phyloP scores from a whole-genome alignment of 2,888 invertebrate species.

The Melieria picta region DNA sequence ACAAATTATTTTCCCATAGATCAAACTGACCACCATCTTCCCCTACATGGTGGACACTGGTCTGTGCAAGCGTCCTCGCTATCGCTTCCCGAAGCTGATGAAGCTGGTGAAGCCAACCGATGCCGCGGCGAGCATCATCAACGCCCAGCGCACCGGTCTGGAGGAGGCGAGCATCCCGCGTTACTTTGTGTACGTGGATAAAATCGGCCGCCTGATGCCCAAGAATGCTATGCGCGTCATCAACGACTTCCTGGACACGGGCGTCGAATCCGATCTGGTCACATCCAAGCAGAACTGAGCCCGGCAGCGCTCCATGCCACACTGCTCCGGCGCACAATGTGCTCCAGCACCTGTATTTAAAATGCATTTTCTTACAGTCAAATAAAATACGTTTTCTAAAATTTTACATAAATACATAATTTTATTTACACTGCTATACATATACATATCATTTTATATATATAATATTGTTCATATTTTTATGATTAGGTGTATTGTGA shows the following conservation, averaged over 20 bases:
- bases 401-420: conserved; percentile 23
- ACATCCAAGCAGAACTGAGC: not conserved
- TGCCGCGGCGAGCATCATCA: conserved; percentile 74
- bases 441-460: not conserved
- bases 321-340: too few relatives aligned
- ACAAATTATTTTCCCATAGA: conserved; percentile 58
- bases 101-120: conserved; percentile 72
- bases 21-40: conserved; percentile 84
- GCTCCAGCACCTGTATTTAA: not conserved
- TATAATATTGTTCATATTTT: not conserved
- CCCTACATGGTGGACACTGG: conserved; percentile 92
- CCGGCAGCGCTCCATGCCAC: too few relatives aligned
- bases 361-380: not conserved
- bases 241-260: conserved; percentile 74
- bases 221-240: conserved; percentile 67
- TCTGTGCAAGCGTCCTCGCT: conserved; percentile 79
- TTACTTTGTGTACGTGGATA: conserved; percentile 66
- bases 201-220: conserved; percentile 68
- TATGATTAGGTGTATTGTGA: not conserved
- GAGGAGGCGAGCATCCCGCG: conserved; percentile 74
- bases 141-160: conserved; percentile 74
- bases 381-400: conserved; percentile 20
- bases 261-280: conserved; percentile 69
- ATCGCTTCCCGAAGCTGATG: conserved; percentile 75
- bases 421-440: not conserved